Evolutionary conservation across 2,797 vertebrate genomes (phyloP), one percentile per base, ranked within the genome.

Genomic region (Podargus strigoides): DNA sequence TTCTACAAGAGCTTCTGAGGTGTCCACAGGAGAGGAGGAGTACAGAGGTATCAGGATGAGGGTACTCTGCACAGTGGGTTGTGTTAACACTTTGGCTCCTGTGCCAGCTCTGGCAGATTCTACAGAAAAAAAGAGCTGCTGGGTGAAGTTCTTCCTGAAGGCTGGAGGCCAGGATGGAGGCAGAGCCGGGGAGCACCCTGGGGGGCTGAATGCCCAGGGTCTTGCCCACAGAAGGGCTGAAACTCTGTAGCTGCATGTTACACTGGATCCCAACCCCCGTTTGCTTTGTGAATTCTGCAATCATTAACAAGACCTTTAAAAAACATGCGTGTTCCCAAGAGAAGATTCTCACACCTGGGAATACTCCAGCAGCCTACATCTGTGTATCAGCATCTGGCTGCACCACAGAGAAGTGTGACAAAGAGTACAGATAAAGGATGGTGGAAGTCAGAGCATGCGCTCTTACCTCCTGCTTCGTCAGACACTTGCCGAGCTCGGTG

Each of bases 401-500:
- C 63, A 67, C 24, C 68, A n/a, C 59, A 72, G 56, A 39, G 37
- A 87, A 63, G 28, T 0, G 1, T 12, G 59, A 80, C 75, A 67
- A 53, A 46, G 30, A 85, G 46, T 10, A 36, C 9, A 67, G 50
- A 73, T 60, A 39, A 79, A 70, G 7, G 20, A 72, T 11, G 26
- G n/a, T 50, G n/a, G 67, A 66, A 72, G 23, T 34, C 14, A 22
- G 86, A 81, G 44, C 21, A 37, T 15, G 36, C 0, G 3, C 47
- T 86, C 97, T 96, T 91, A 99, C 99, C 99, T 99, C 99, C 42
- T 99, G 98, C 91, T 98, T 98, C 97, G 98, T 97, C 80, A 99
- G 97, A 87, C 98, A 98, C 93, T 99, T 99, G 72, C 99, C 99
- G 10, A 99, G 98, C 85, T 99, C 99, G 0, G 99, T 99, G 78